Percentiles rank a stretch among this genome's conserved stretches.
Evolutionary conservation across 2,113 vertebrate species (phyloP).

Genomic region (Ammospiza caudacuta): DNA sequence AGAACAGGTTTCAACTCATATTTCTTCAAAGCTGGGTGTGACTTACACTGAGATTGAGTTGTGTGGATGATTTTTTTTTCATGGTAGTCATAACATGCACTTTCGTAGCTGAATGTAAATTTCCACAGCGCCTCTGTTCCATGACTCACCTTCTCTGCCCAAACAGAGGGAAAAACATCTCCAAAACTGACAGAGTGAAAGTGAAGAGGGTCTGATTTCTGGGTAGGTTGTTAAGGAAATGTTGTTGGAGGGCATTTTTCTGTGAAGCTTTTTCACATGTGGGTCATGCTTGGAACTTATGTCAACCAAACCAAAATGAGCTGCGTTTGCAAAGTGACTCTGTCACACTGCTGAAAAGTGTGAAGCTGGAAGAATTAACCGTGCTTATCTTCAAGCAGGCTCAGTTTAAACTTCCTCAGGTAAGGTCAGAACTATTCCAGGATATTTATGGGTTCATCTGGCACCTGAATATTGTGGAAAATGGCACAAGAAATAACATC

Average conservation of each 20-base stretch:
- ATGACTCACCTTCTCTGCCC: conserved; percentile 9
- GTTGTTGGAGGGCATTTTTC: rapidly evolving
- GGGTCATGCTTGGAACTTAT: rapidly evolving
- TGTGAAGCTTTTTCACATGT: background rate
- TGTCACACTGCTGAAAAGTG: background rate
- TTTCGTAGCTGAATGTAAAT: background rate
- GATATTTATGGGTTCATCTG: background rate
- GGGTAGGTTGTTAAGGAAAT: background rate
- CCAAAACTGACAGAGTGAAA: background rate
- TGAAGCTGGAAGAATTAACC: background rate
- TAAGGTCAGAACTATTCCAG: background rate
- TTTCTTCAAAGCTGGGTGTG: background rate
- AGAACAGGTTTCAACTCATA: background rate
- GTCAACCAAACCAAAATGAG: background rate
- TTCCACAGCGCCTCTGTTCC: background rate
- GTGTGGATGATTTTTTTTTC: background rate
- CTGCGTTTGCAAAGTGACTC: background rate
- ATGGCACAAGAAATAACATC: background rate
- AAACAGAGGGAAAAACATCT: background rate
- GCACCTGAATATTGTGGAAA: background rate
- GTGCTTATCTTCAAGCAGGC: background rate
- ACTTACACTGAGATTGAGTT: background rate
- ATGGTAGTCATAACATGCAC: background rate
- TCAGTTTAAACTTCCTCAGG: background rate
- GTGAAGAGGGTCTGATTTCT: background rate